Evolutionary conservation across 2,797 vertebrate species (phyloP), one percentile per base, ranked within the genome.

Genomic region (Typhlichthys eigenmanni): DNA sequence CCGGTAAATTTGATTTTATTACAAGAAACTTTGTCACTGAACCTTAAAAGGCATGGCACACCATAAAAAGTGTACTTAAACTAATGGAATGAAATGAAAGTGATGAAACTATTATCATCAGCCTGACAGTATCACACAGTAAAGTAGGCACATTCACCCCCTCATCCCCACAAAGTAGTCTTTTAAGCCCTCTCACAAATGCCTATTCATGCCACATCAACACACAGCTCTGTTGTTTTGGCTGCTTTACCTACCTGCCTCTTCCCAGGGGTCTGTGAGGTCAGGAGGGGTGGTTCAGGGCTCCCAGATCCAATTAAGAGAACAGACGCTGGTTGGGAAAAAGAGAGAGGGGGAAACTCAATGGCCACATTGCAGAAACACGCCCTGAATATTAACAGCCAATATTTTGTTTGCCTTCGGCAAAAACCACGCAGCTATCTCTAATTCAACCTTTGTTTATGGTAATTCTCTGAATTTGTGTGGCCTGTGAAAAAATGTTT

Each of bases 251-350:
- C 19, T 51, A 12, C 4, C 61, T 67, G 38, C 43, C 66, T 38
- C 34, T 6, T 80, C 76, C 69, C 80, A 57, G 60, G 69, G 68
- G 75, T 81, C 73, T 38, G 34, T 75, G 65, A 13, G 49, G 81
- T 79, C 81, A 75, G 79, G 75, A 75, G 69, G 24, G 69, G 74
- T 72, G 80, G 56, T 79, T 75, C 60, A 65, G 64, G 73, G 80
- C 71, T 83, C 72, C 72, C 71, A 78, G 80, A 75, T 85, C 82
- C 85, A 88, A 87, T 88, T 88, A 88, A 76, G 66, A 55, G 76
- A 86, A 79, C 72, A 85, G 80, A 83, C 82, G 83, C 75, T 82
- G 75, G 74, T 68, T 71, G 66, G 78, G 75, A 73, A 66, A 34
- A 17, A 38, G 59, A 55, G 53, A 47, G 47, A 49, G 47, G 14